phyloP scores from a whole-genome alignment of 2,113 vertebrate genomes.

The Panurus biarmicus region DNA sequence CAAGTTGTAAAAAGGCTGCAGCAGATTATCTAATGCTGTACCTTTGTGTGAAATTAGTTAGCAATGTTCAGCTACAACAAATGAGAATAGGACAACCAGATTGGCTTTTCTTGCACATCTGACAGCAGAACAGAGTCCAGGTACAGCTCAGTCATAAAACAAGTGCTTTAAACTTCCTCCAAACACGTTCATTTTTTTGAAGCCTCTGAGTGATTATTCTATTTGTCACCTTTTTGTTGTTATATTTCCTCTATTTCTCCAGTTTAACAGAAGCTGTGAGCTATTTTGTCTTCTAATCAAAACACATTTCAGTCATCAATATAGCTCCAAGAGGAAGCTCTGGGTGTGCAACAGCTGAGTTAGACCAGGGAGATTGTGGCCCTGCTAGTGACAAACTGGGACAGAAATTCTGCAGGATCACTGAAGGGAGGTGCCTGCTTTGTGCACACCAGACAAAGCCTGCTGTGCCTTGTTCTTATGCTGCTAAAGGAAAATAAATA shows the following conservation, averaged over 20 bases:
- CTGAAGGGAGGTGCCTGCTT: neutral
- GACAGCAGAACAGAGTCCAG: neutral
- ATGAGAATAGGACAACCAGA: neutral
- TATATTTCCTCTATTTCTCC: neutral
- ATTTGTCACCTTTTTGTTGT: neutral
- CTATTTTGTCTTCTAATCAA: neutral
- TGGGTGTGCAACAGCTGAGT: neutral
- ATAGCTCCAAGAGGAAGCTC: neutral
- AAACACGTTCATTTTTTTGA: neutral
- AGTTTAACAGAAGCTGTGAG: neutral
- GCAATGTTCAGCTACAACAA: neutral
- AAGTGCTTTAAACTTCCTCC: neutral
- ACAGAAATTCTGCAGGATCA: neutral
- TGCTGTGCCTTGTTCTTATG: neutral
- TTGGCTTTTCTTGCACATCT: neutral
- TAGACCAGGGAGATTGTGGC: neutral
- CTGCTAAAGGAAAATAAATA: neutral
- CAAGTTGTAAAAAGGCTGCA: neutral
- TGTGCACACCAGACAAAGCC: neutral
- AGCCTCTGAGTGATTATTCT: neutral
- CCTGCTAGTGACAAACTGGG: neutral
- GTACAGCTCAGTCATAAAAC: neutral
- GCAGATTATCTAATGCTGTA: neutral
- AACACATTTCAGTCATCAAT: neutral
- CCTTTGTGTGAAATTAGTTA: neutral